These are phyloP conservation scores for Cordilura impudica DNA, from an alignment of 2,888 invertebrate species.

Conservation along the genomic window DNA sequence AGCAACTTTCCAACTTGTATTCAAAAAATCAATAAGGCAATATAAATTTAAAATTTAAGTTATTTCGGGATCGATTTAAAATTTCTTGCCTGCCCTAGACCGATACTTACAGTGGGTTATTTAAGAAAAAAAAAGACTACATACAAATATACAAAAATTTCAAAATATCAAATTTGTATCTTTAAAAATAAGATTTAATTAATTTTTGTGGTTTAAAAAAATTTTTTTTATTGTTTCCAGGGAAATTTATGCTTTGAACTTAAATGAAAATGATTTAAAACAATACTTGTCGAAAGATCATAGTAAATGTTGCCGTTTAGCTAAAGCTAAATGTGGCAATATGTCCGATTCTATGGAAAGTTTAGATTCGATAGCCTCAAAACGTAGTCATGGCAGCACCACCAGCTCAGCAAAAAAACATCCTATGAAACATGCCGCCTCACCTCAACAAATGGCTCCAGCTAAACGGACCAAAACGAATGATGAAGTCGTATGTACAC, in stretches of 20 bases:
- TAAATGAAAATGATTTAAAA: constrained; percentile 70
- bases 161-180: too few relatives aligned
- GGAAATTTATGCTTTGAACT: constrained; percentile 66
- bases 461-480: constrained; percentile 71
- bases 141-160: too few relatives aligned
- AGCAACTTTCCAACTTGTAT: too few relatives aligned
- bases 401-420: constrained; percentile 65
- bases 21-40: too few relatives aligned
- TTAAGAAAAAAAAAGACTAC: too few relatives aligned
- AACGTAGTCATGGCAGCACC: constrained; percentile 68
- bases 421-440: constrained; percentile 50
- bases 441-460: constrained; percentile 55
- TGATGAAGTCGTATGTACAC: constrained; percentile 82
- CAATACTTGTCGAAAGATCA: constrained; percentile 70
- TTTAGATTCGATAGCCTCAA: constrained; percentile 70
- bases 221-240: constrained; percentile 62
- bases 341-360: constrained; percentile 74
- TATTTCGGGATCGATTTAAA: too few relatives aligned
- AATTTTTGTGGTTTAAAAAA: neutral
- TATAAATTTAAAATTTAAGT: too few relatives aligned
- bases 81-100: too few relatives aligned
- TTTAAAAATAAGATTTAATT: too few relatives aligned
- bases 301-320: constrained; percentile 74
- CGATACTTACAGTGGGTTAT: too few relatives aligned
- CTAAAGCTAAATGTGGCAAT: constrained; percentile 70